These are phyloP conservation scores for Lutjanus erythropterus DNA, from an alignment of 2,113 vertebrate species.

Conservation along the genomic window DNA sequence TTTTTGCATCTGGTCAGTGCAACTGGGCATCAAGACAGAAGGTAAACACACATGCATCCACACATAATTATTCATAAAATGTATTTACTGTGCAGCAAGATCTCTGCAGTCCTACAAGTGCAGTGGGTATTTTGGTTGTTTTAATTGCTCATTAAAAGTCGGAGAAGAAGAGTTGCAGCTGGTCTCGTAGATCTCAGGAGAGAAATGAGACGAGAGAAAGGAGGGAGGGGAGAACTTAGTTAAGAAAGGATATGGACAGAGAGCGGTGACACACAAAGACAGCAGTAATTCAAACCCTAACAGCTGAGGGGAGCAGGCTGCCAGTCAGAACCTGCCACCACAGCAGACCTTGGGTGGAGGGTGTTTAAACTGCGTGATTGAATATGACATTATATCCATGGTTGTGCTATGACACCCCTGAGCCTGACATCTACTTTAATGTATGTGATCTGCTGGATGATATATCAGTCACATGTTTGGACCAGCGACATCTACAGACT, in stretches of 20 bases:
- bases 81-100: not conserved
- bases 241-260: not conserved
- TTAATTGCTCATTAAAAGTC: constrained; percentile 14
- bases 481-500: constrained; percentile 5
- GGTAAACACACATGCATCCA: not conserved
- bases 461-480: constrained; percentile 18
- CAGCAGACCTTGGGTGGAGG: constrained; percentile 25
- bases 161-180: not conserved
- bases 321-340: constrained; percentile 20
- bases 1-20: not conserved
- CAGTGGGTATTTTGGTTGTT: not conserved
- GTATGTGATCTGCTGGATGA: constrained; percentile 7
- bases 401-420: constrained; percentile 24
- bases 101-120: not conserved
- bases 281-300: constrained; percentile 29
- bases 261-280: not conserved
- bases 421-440: constrained; percentile 4
- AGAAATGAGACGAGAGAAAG: not conserved
- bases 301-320: constrained; percentile 42
- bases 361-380: constrained; percentile 44
- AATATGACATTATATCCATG: constrained; percentile 30
- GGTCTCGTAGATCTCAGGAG: not conserved
- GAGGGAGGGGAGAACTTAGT: not conserved
- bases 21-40: not conserved
- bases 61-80: not conserved